Base-by-base conservation (phyloP, 53 echinoderm and acorn worm genomes). In the Mesocentrotus franciscanus region DNA sequence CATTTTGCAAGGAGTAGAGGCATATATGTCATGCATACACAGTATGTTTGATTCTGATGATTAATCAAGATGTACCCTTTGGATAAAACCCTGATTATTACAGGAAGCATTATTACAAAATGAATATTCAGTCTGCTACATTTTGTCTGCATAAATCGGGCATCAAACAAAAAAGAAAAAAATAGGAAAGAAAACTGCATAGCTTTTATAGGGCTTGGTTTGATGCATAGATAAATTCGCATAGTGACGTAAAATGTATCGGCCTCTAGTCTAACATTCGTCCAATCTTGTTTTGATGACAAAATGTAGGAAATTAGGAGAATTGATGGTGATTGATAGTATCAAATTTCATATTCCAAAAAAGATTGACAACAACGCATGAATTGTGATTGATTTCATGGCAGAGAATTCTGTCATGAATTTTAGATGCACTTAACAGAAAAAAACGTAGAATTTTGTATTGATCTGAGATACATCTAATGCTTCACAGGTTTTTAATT, bases 241-340 rank as follows among this genome's bases (percentile, higher is more conserved):
- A 30, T 14, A 14, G 33, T 76, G 76, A 76, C 33, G 76, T 76
- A 33, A 76, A 30, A 76, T 71, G 76, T 29, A 33, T 24, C 68
- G 33, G 30, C 33, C 76, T 76, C 9, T 27, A 76, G 27, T 32
- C 76, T 12, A 33, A 76, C 24, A 22, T 33, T 29, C 13, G 26
- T 76, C 33, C 76, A 76, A 10, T 76, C 32, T 33, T 76, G 14
- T 33, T 27, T 33, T 4, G 14, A 13, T 15, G 33, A 64, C 0
- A 64, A 20, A 64, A 76, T 76, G 76, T 30, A 30, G 33, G 15
- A 30, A 76, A 29, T 76, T 76, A 11, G 30, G 33, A 32, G 15
- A 76, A 76, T 76, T 76, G 30, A 76, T 76, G 14, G 76, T 76
- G 76, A 76, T 76, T 76, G 76, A 76, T 76, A 32, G 55, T 49